Evolutionary conservation across 2,113 vertebrate species (phyloP).

Genomic region (Platycercus adscitus): DNA sequence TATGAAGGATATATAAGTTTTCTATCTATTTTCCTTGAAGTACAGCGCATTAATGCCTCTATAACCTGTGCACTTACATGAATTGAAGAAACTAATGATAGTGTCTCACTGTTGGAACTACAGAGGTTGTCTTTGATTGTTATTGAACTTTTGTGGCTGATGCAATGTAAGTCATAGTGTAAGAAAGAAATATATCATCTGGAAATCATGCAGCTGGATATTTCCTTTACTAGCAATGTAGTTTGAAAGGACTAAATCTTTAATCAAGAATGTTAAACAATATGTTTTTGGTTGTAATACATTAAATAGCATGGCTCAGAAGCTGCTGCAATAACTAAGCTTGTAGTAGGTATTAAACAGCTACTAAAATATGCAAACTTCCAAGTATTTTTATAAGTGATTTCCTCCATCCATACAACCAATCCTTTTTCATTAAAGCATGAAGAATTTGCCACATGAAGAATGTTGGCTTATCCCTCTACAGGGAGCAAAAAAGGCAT

Average conservation of each 20-base stretch:
- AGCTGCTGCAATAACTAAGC: neutral
- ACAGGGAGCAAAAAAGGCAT: neutral
- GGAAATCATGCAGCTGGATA: constrained; percentile 65
- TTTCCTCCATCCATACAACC: neutral
- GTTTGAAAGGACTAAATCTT: constrained; percentile 58
- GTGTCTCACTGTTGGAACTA: constrained; percentile 54
- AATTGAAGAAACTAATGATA: constrained; percentile 49
- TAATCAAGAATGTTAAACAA: constrained; percentile 59
- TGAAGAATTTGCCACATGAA: neutral
- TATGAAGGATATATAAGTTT: neutral
- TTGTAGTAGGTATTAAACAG: neutral
- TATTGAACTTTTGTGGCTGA: constrained; percentile 68
- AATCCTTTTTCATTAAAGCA: neutral
- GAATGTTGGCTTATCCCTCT: neutral
- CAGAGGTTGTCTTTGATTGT: constrained; percentile 58
- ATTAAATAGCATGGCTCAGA: constrained; percentile 19
- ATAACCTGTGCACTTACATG: constrained; percentile 40
- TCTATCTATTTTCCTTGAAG: neutral
- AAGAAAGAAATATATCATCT: constrained; percentile 60
- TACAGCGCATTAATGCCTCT: constrained; percentile 34
- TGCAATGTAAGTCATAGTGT: constrained; percentile 56
- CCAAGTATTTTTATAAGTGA: neutral
- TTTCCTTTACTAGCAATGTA: constrained; percentile 64
- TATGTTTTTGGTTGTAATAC: neutral
- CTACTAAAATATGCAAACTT: neutral